phyloP scores from a whole-genome alignment of 2,113 vertebrate genomes.

The Epinephelus cyanopodus region DNA sequence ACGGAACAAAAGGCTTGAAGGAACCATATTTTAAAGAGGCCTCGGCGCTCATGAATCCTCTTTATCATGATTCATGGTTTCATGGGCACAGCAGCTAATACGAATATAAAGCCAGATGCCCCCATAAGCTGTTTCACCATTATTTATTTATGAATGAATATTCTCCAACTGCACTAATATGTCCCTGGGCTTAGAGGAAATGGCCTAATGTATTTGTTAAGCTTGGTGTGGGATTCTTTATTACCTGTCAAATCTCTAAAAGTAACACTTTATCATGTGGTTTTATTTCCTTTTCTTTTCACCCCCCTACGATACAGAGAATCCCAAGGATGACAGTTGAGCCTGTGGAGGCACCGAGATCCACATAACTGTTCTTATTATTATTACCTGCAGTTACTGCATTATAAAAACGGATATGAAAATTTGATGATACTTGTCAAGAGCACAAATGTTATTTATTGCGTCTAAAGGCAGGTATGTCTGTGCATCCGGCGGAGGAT shows the following conservation, averaged over 20 bases:
- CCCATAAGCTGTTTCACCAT: conserved; percentile 77
- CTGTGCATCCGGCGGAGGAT: conserved; percentile 1
- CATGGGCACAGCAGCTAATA: conserved; percentile 68
- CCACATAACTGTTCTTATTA: conserved; percentile 32
- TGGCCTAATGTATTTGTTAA: conserved; percentile 73
- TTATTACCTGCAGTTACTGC: conserved; percentile 23
- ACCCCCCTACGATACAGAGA: background rate
- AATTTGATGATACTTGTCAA: conserved; percentile 28
- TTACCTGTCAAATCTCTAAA: conserved; percentile 74
- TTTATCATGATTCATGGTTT: conserved; percentile 81
- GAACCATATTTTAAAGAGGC: conserved; percentile 57
- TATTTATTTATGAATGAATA: conserved; percentile 83
- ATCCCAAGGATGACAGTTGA: conserved; percentile 17
- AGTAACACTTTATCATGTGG: conserved; percentile 59
- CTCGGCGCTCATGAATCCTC: conserved; percentile 60
- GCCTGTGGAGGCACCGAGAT: background rate
- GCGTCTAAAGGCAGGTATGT: background rate
- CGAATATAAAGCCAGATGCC: conserved; percentile 76
- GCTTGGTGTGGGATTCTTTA: conserved; percentile 74
- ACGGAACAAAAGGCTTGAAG: conserved; percentile 48
- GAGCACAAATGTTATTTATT: conserved; percentile 32
- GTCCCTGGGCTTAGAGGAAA: conserved; percentile 68
- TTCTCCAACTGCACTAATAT: conserved; percentile 75
- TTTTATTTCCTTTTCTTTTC: conserved; percentile 49
- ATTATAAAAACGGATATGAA: conserved; percentile 44